Conservation (phyloP, 2,888 invertebrate genomes). For the Cosmopolites sordidus region DNA sequence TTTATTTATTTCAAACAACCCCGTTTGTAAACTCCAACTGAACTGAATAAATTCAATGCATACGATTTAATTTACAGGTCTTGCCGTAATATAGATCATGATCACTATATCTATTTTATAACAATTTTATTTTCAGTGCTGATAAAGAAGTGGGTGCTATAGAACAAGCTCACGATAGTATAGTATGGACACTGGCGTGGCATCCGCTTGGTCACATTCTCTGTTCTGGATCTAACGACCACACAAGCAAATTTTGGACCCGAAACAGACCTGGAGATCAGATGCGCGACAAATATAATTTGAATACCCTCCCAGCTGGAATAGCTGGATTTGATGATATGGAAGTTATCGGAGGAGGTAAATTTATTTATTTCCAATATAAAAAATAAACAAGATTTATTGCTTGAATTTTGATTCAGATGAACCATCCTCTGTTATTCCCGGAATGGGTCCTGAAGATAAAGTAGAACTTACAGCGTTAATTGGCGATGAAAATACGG, state of each 20-base stretch:
- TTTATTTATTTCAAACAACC: no score
- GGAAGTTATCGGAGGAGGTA: conserved; percentile 55
- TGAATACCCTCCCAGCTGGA: conserved; percentile 86
- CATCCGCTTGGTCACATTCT: conserved; percentile 98
- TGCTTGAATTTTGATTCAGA: no score
- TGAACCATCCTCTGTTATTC: conserved; percentile 74
- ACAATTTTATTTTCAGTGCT: no score
- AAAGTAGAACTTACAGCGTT: conserved; percentile 76
- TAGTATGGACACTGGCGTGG: conserved; percentile 99
- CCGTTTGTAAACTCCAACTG: no score
- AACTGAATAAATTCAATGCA: no score
- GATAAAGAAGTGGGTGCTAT: conserved; percentile 98
- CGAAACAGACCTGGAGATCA: conserved; percentile 96
- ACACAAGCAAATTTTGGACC: conserved; percentile 99
- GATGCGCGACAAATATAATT: conserved; percentile 96
- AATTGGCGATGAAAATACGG: conserved; percentile 71
- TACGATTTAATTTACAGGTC: no score
- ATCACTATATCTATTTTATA: no score
- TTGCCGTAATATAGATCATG: no score
- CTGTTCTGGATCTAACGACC: conserved; percentile 99
- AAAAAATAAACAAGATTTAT: no score
- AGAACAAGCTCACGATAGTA: conserved; percentile 98
- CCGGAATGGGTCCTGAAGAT: conserved; percentile 98
- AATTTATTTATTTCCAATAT: not conserved
- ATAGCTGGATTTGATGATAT: conserved; percentile 67